A percentile compares a stretch with the other conserved stretches of the same genome.
Conservation (phyloP, 2,797 vertebrate genomes). For the Alca torda region DNA sequence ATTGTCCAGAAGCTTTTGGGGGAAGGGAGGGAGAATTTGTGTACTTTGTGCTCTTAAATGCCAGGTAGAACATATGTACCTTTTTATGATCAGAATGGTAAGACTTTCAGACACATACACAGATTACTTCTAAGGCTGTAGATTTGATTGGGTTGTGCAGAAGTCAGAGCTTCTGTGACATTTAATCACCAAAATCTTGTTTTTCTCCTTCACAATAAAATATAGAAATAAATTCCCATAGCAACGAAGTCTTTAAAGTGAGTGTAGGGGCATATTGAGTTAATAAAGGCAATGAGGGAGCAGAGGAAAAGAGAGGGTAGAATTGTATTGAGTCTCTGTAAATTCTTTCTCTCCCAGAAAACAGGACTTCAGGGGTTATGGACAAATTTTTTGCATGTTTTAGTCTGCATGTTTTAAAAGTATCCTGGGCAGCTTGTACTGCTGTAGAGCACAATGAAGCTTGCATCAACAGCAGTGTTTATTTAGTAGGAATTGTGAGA, state of each 20-base stretch:
- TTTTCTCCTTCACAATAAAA: conserved; percentile 40
- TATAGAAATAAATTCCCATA: conserved; percentile 43
- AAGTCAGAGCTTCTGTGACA: conserved; percentile 31
- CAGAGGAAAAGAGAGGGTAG: not conserved
- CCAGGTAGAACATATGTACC: not conserved
- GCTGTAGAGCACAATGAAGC: not conserved
- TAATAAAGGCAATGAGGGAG: conserved; percentile 46
- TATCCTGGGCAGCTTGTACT: not conserved
- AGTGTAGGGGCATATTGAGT: conserved; percentile 15
- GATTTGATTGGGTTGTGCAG: not conserved
- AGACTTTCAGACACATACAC: not conserved
- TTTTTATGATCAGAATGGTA: not conserved
- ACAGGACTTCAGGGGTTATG: conserved; percentile 9
- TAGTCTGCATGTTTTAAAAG: conserved; percentile 20
- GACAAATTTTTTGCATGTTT: conserved; percentile 37
- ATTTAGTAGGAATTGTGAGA: conserved; percentile 21
- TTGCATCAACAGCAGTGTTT: not conserved
- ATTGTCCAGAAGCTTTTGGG: not conserved
- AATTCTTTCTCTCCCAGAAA: conserved; percentile 40
- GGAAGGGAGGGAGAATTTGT: not conserved
- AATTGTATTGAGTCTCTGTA: conserved; percentile 1
- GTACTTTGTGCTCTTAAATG: not conserved
- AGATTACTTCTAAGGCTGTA: not conserved
- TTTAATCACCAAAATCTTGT: conserved; percentile 25
- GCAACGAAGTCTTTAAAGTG: conserved; percentile 23